phyloP scores from a whole-genome alignment of 2,888 invertebrate species.

The Leptopilina drosophilae region DNA sequence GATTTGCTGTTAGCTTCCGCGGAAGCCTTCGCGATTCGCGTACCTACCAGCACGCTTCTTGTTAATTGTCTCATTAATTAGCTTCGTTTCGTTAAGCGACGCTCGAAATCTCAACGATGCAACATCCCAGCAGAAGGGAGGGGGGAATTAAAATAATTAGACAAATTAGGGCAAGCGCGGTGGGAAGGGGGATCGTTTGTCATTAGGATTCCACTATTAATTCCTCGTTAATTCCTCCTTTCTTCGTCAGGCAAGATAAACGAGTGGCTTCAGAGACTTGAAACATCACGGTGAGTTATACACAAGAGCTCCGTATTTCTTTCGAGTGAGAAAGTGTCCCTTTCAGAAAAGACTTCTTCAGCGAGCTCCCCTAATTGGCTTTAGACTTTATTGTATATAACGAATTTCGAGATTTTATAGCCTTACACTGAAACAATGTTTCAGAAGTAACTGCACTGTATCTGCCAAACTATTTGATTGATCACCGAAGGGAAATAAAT shows the following conservation, averaged over 20 bases:
- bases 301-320: slow-evolving; percentile 7
- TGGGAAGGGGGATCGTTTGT: slow-evolving; percentile 73
- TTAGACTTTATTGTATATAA: background rate
- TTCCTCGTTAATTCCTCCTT: slow-evolving; percentile 77
- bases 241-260: slow-evolving; percentile 77
- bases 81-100: slow-evolving; percentile 70
- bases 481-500: too few relatives aligned
- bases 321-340: background rate
- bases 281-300: slow-evolving; percentile 45
- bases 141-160: slow-evolving; percentile 77
- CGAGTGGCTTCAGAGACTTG: slow-evolving; percentile 67
- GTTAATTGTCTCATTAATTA: slow-evolving; percentile 75
- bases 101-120: slow-evolving; percentile 72
- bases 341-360: slow-evolving; percentile 8
- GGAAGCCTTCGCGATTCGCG: slow-evolving; percentile 42
- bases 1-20: slow-evolving; percentile 32
- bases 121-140: slow-evolving; percentile 56
- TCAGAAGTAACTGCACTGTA: too few relatives aligned
- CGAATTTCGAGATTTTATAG: too few relatives aligned
- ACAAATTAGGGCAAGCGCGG: slow-evolving; percentile 74
- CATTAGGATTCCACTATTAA: slow-evolving; percentile 76
- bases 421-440: too few relatives aligned
- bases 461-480: too few relatives aligned
- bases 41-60: slow-evolving; percentile 60
- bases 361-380: slow-evolving; percentile 13